Evolutionary conservation across 2,797 vertebrate genomes (phyloP).

Genomic region (Thalassophryne amazonica): DNA sequence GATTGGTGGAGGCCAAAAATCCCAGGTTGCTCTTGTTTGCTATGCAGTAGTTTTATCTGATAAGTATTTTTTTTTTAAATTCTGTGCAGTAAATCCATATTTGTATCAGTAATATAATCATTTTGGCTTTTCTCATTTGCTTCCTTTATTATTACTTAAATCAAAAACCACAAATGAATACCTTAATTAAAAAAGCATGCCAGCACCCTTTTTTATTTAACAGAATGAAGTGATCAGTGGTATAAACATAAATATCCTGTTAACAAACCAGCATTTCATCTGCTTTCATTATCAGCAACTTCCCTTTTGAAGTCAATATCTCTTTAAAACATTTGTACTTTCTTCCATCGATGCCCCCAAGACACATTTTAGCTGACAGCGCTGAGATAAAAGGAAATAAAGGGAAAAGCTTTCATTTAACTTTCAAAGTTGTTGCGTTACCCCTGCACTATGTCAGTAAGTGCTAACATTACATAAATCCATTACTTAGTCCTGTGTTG

Average conservation of each 20-base stretch:
- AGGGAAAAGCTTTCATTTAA: conserved; percentile 66
- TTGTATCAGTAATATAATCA: too few relatives aligned
- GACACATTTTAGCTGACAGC: conserved; percentile 31
- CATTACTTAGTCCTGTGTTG: conserved; percentile 79
- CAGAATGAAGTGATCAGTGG: conserved; percentile 13
- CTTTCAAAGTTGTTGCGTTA: conserved; percentile 66
- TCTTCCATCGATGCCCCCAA: conserved; percentile 11
- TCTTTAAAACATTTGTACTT: conserved; percentile 43
- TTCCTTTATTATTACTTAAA: too few relatives aligned
- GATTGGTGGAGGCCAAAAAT: too few relatives aligned
- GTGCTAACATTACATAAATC: conserved; percentile 84
- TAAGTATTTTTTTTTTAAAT: too few relatives aligned
- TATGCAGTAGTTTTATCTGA: too few relatives aligned
- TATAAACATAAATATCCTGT: conserved; percentile 32
- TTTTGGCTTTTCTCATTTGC: too few relatives aligned
- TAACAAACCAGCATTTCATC: conserved; percentile 48
- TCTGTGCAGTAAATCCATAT: too few relatives aligned
- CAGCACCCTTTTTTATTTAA: too few relatives aligned
- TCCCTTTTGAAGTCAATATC: conserved; percentile 48
- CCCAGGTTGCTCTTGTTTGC: too few relatives aligned
- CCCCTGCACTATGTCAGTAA: conserved; percentile 75
- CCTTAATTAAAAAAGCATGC: too few relatives aligned
- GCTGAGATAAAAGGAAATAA: conserved; percentile 46
- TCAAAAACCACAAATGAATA: too few relatives aligned
- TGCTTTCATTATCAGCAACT: conserved; percentile 22